phyloP scores from a whole-genome alignment of 1,140 invertebrate genomes.

The Papilio machaon region DNA sequence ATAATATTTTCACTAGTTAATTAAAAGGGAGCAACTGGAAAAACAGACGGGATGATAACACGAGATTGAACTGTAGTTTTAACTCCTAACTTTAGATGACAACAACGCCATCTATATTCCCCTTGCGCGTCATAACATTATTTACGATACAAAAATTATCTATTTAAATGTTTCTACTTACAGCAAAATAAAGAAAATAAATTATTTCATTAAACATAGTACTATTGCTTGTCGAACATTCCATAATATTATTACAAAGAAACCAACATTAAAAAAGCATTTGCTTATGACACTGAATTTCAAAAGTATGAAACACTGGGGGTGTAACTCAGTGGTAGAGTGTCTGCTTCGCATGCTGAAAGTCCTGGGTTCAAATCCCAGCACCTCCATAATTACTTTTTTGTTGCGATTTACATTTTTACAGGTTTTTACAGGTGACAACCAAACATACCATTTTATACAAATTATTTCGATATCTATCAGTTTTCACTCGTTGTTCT shows the following conservation, averaged over 20 bases:
- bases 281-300: neutral
- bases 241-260: neutral
- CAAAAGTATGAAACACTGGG: slow-evolving; percentile 51
- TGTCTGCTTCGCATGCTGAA: slow-evolving; percentile 88
- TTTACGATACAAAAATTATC: neutral
- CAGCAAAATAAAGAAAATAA: neutral
- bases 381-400: slow-evolving; percentile 81
- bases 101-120: slow-evolving; percentile 22
- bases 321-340: slow-evolving; percentile 75
- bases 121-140: neutral
- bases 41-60: slow-evolving; percentile 51
- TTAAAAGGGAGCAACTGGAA: slow-evolving; percentile 56
- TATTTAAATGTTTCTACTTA: too few species aligned
- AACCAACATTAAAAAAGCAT: neutral
- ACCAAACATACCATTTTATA: neutral
- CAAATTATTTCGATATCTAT: too few species aligned
- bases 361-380: slow-evolving; percentile 89
- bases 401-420: neutral
- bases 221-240: too few species aligned
- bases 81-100: slow-evolving; percentile 28
- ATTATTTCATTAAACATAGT: too few species aligned
- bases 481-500: too few species aligned
- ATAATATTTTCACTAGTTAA: slow-evolving; percentile 54
- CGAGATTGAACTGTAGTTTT: slow-evolving; percentile 36
- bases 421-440: neutral